Percentiles rank a stretch among this genome's conserved stretches.
Conservation (phyloP, 2,888 invertebrate genomes). For the Xylophagus ater region DNA sequence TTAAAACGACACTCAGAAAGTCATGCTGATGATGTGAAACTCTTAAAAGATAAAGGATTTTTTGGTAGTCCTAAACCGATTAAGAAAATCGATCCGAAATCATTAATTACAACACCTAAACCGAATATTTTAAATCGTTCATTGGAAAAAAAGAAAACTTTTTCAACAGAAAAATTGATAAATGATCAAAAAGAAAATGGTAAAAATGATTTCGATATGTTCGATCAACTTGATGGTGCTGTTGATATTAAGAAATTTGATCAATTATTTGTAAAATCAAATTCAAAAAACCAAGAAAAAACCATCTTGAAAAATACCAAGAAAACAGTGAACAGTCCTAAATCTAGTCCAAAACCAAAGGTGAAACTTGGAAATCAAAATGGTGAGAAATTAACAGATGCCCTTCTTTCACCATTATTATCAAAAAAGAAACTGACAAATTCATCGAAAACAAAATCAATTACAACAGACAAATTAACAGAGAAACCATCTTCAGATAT, state of each 20-base stretch:
- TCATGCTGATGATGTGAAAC: conserved; percentile 16
- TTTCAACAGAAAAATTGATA: background rate
- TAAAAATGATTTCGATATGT: conserved; percentile 28
- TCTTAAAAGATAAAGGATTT: background rate
- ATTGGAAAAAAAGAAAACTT: too few relatives aligned
- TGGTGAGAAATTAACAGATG: too few relatives aligned
- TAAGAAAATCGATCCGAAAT: too few relatives aligned
- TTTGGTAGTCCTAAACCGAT: too few relatives aligned
- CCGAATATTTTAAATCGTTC: too few relatives aligned
- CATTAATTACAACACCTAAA: too few relatives aligned
- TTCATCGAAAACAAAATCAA: too few relatives aligned
- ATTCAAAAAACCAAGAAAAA: conserved; percentile 23
- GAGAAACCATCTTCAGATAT: conserved; percentile 20
- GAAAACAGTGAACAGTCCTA: background rate
- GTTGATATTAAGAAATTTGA: conserved; percentile 26
- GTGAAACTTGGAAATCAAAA: too few relatives aligned
- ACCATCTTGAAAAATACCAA: background rate
- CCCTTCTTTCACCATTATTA: too few relatives aligned
- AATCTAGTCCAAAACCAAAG: conserved; percentile 19
- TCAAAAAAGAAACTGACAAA: background rate
- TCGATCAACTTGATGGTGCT: conserved; percentile 37
- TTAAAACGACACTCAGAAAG: conserved; percentile 22
- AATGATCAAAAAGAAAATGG: background rate
- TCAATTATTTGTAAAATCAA: conserved; percentile 31
- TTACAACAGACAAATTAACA: conserved; percentile 3